Evolutionary conservation across 1,140 invertebrate genomes (phyloP), one percentile per base, ranked within the genome.

Genomic region (Uloborus diversus): DNA sequence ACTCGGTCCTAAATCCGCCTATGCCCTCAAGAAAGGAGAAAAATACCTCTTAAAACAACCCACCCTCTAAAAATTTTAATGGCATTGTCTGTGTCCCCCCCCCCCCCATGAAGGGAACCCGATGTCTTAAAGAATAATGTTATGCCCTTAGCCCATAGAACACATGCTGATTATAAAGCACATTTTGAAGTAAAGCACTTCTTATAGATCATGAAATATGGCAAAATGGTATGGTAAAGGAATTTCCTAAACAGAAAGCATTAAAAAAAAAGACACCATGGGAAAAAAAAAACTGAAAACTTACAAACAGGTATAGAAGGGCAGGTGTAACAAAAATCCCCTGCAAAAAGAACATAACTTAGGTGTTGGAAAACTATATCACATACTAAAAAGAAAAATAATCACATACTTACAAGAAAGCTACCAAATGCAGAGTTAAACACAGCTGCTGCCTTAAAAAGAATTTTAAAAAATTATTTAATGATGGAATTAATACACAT

Each of bases 361-460:
- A 28, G 7, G 14, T 28, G 11, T 61, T 30, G n/a, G n/a, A n/a
- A n/a, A n/a, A n/a, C 9, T 7, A 51, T 9, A 30, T 30, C 5
- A 4, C 13, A 73, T 64, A 14, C 3, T 49, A 64, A 32, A 32
- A 20, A 23, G 9, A 42, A 64, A 49, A 17, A 75, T 32, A 20
- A 47, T 42, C 23, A 17, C n/a, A 47, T 30, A 61, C 89, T 88
- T 56, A 89, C 90, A 57, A 90, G 79, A 84, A 90, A 88, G 83
- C 89, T 90, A 27, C 90, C 90, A 32, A 90, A 70, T 42, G 89
- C 87, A 11, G 89, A 90, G 84, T 90, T 90, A 83, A 90, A 90
- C 33, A 90, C 88, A 20, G 90, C 89, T 37, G 87, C 89, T 37
- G 89, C 85, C 85, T 86, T 51, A 28, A 84, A 84, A 69, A 66